phyloP scores from a whole-genome alignment of 2,113 vertebrate genomes.

The Chinchilla lanigera region DNA sequence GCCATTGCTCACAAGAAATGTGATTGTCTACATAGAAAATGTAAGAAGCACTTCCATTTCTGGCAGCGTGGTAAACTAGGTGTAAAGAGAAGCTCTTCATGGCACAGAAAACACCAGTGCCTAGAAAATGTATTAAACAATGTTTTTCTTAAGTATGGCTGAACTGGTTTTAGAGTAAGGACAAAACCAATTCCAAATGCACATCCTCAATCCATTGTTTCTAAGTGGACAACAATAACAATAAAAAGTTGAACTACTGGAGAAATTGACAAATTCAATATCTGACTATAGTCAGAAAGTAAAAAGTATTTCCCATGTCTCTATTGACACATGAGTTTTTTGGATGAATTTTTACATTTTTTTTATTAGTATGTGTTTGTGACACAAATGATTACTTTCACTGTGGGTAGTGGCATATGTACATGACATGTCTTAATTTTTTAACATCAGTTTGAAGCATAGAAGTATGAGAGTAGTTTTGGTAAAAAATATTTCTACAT shows the following conservation, averaged over 20 bases:
- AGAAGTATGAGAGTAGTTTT: background rate
- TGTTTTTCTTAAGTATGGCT: background rate
- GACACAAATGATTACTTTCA: background rate
- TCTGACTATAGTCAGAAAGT: background rate
- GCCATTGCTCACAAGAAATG: background rate
- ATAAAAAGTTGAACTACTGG: background rate
- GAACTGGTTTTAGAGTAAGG: background rate
- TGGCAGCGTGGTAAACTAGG: background rate
- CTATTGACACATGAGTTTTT: background rate
- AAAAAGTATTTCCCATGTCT: background rate
- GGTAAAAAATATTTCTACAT: background rate
- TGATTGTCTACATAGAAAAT: background rate
- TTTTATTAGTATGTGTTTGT: background rate
- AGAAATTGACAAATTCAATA: background rate
- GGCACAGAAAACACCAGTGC: background rate
- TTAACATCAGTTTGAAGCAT: background rate
- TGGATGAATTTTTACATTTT: background rate
- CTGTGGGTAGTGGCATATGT: background rate
- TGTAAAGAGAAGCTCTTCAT: background rate
- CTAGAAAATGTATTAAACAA: background rate
- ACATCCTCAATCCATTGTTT: background rate
- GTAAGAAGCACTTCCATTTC: background rate
- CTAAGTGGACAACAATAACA: background rate
- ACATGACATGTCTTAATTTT: background rate
- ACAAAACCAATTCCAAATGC: background rate